A percentile compares a stretch with the other conserved stretches of the same genome.
Conservation (phyloP, 1,140 invertebrate genomes). For the Halyomorpha halys region DNA sequence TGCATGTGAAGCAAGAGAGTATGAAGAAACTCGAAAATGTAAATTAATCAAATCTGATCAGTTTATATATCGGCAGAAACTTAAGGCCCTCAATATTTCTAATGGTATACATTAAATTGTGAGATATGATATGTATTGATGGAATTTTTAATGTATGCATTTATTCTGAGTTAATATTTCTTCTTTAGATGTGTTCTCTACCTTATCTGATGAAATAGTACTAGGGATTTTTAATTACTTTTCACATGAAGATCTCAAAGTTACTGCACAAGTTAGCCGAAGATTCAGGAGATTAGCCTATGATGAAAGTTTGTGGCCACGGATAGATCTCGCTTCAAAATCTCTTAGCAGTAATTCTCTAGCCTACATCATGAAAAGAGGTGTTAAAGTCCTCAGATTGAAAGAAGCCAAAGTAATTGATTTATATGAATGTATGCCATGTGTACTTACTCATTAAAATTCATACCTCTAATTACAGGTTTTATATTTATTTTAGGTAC, state of each 20-base stretch:
- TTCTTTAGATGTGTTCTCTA: slow-evolving; percentile 8
- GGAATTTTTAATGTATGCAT: too few species aligned
- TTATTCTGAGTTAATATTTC: not conserved
- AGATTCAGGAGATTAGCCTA: slow-evolving; percentile 1
- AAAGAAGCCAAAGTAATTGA: not conserved
- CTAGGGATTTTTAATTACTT: slow-evolving; percentile 13
- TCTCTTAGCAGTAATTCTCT: not conserved
- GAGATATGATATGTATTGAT: too few species aligned
- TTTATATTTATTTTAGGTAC: not conserved
- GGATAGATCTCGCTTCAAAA: not conserved
- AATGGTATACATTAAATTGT: slow-evolving; percentile 1
- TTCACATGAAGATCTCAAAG: not conserved
- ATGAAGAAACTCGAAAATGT: not conserved
- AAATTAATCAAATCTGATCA: slow-evolving; percentile 7
- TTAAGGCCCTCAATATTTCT: not conserved
- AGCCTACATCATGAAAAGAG: slow-evolving; percentile 7
- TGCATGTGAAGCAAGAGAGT: slow-evolving; percentile 4
- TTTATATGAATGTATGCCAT: too few species aligned
- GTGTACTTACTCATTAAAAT: too few species aligned
- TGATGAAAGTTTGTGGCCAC: slow-evolving; percentile 14
- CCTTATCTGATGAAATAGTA: slow-evolving; percentile 19
- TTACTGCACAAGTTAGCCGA: not conserved
- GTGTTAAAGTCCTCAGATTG: slow-evolving; percentile 13
- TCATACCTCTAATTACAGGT: too few species aligned
- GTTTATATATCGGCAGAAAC: slow-evolving; percentile 3